phyloP scores from a whole-genome alignment of 2,113 vertebrate genomes.

The Paralichthys olivaceus region DNA sequence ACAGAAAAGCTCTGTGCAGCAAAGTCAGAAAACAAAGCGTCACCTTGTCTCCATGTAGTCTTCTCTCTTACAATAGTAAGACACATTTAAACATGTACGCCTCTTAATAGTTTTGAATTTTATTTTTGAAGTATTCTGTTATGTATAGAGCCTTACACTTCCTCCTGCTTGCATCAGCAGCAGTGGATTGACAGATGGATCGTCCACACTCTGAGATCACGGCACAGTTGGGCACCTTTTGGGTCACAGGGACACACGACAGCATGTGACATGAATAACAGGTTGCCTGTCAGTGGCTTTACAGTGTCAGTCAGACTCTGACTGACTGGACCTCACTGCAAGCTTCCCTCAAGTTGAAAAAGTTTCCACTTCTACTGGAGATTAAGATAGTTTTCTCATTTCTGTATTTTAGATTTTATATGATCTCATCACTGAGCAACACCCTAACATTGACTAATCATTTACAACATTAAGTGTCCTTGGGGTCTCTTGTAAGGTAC shows the following conservation, averaged over 20 bases:
- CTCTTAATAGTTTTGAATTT: too few relatives aligned
- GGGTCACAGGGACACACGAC: conserved; percentile 20
- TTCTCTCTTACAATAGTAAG: too few relatives aligned
- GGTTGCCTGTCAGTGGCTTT: neutral
- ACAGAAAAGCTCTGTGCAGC: neutral
- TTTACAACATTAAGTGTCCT: too few relatives aligned
- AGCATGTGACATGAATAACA: conserved; percentile 12
- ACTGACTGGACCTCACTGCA: conserved; percentile 1
- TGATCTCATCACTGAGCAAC: too few relatives aligned
- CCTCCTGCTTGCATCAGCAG: conserved; percentile 21
- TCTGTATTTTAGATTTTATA: too few relatives aligned
- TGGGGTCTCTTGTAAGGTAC: too few relatives aligned
- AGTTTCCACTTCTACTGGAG: too few relatives aligned
- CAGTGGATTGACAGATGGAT: conserved; percentile 53
- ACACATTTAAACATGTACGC: too few relatives aligned
- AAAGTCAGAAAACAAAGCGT: neutral
- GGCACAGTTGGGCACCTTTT: conserved; percentile 24
- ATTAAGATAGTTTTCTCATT: too few relatives aligned
- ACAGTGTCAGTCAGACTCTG: neutral
- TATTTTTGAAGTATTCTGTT: neutral
- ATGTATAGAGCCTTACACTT: neutral
- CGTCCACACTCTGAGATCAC: conserved; percentile 14
- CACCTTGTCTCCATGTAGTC: too few relatives aligned
- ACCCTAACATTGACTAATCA: too few relatives aligned
- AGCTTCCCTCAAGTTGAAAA: neutral